phyloP scores from a whole-genome alignment of 1,140 invertebrate genomes.

The Bicyclus anynana region DNA sequence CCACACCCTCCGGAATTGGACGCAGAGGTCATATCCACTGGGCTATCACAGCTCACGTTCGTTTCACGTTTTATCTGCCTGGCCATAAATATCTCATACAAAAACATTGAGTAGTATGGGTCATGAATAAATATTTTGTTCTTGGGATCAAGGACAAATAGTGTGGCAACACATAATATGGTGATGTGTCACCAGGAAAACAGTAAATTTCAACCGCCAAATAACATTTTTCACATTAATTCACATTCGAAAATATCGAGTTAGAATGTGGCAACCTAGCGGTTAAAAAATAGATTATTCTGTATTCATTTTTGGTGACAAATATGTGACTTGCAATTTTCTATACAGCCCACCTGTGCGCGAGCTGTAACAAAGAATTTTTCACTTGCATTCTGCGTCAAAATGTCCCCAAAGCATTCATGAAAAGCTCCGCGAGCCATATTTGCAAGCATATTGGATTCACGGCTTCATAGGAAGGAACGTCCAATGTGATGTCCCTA shows the following conservation, averaged over 20 bases:
- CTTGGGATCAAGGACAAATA: no score
- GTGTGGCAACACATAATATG: no score
- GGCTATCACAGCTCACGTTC: no score
- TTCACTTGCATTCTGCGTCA: constrained; percentile 1
- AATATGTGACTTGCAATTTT: neutral
- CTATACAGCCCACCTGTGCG: neutral
- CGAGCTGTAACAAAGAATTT: neutral
- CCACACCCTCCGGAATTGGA: no score
- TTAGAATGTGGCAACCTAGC: neutral
- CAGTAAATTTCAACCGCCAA: no score
- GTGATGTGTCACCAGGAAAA: no score
- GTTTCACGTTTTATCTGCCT: no score
- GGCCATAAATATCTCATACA: no score
- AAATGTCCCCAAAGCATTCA: neutral
- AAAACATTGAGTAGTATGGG: no score
- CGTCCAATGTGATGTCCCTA: neutral
- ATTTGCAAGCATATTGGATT: constrained; percentile 6
- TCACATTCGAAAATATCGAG: neutral
- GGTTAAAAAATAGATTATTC: neutral
- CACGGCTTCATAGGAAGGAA: neutral
- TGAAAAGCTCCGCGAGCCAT: neutral
- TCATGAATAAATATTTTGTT: no score
- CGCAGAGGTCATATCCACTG: no score
- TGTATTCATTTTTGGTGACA: neutral
- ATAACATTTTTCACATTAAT: no score